Base-by-base conservation (phyloP, 2,113 vertebrate species). In the Pristiophorus japonicus region DNA sequence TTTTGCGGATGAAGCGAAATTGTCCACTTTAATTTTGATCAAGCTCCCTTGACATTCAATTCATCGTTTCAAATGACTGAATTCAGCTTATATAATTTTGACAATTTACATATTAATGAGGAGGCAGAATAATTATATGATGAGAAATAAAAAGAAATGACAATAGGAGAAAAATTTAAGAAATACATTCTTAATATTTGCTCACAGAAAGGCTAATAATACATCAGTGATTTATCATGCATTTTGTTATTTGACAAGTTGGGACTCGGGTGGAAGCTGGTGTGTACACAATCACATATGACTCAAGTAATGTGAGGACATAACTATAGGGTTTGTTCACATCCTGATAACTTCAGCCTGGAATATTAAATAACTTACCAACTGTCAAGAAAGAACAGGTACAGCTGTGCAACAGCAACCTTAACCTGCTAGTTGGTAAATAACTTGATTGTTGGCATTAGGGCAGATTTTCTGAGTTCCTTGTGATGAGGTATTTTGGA, bases 71-170 rank as follows among this genome's bases (percentile, higher is more conserved):
- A 62, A 30, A 38, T 91, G n/a, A n/a, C 88, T 62, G 59, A 62
- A 20, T 91, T 34, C 47, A 91, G 55, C 14, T 88, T 88, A 88
- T 14, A 88, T 55, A 91, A 63, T 62, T 34, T 62, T 24, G 7
- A 85, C n/a, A 63, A 91, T 63, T 91, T 91, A 34, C 88, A 91
- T 91, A 38, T 91, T 91, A 91, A 91, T 91, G 59, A 91, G 30
- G 18, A 91, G 59, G 55, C 34, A 62, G 55, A 38, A 91, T 91
- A 63, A 63, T 38, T 91, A 91, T 38, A 51, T 30, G 12, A 62
- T 16, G 51, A 90, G 87, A 27, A 34, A 88, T 62, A 62, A 38
- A n/a, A 42, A n/a, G 34, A 22, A 63, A 91, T 62, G 55, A 20
- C 88, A 91, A 62, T 0, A 63, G 88, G 27, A 34, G 51, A 59